These are phyloP conservation scores for Florisuga fusca DNA, from an alignment of 2,797 vertebrate species.

Conservation along the genomic window DNA sequence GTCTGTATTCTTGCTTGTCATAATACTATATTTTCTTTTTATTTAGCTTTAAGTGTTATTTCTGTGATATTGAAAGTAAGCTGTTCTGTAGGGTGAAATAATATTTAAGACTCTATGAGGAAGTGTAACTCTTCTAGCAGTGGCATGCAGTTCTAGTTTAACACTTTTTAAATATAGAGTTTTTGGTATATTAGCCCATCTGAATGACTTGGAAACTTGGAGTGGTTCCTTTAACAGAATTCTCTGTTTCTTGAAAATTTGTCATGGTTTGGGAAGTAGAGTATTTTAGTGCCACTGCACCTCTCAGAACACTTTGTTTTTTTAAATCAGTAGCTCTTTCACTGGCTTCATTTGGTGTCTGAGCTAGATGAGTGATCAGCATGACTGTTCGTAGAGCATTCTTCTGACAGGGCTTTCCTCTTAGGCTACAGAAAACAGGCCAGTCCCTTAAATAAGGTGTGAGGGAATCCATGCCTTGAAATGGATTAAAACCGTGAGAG, in stretches of 20 bases:
- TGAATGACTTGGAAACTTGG: not conserved
- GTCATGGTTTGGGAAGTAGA: not conserved
- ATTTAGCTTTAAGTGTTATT: not conserved
- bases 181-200: not conserved
- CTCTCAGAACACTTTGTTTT: not conserved
- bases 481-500: not conserved
- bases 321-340: not conserved
- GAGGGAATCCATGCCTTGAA: not conserved
- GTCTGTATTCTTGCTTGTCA: not conserved
- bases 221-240: not conserved
- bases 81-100: not conserved
- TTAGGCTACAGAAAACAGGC: not conserved
- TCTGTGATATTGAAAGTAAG: not conserved
- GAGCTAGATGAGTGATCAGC: not conserved
- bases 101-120: not conserved
- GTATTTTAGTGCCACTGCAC: not conserved
- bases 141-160: not conserved
- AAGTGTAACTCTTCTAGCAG: not conserved
- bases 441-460: not conserved
- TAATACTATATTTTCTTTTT: not conserved
- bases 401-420: not conserved
- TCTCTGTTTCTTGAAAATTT: not conserved
- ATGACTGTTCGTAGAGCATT: rapidly evolving
- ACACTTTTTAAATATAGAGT: not conserved
- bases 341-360: not conserved